Conservation (phyloP, 1,140 invertebrate species). For the Aphis craccivora region DNA sequence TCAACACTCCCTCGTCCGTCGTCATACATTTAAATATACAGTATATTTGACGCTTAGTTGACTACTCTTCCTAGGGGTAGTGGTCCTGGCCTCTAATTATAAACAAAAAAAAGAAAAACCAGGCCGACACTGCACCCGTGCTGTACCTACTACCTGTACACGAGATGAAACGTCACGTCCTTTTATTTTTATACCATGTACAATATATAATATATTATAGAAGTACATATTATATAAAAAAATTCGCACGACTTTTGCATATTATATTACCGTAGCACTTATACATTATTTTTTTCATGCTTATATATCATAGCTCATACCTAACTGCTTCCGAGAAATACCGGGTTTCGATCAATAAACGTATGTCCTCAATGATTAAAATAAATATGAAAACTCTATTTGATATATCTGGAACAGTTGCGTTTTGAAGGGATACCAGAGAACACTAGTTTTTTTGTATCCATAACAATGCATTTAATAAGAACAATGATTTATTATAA, state of each 20-base stretch:
- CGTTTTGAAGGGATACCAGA: not conserved
- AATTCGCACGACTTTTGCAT: not conserved
- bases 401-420: not conserved
- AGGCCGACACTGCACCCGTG: too few species aligned
- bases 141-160: not conserved
- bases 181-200: not conserved
- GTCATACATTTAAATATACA: too few species aligned
- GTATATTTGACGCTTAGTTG: too few species aligned
- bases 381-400: not conserved
- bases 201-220: not conserved
- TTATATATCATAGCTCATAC: not conserved
- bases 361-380: not conserved
- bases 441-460: not conserved
- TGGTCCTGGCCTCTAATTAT: too few species aligned
- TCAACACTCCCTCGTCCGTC: too few species aligned
- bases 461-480: not conserved
- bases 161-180: not conserved
- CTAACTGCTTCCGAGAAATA: not conserved
- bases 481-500: not conserved
- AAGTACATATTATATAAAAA: not conserved
- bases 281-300: not conserved
- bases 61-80: too few species aligned
- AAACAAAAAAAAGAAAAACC: too few species aligned
- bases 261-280: not conserved
- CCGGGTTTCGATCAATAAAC: not conserved